These are phyloP conservation scores for Sipha maydis DNA, from an alignment of 2,888 invertebrate species.

Conservation along the genomic window DNA sequence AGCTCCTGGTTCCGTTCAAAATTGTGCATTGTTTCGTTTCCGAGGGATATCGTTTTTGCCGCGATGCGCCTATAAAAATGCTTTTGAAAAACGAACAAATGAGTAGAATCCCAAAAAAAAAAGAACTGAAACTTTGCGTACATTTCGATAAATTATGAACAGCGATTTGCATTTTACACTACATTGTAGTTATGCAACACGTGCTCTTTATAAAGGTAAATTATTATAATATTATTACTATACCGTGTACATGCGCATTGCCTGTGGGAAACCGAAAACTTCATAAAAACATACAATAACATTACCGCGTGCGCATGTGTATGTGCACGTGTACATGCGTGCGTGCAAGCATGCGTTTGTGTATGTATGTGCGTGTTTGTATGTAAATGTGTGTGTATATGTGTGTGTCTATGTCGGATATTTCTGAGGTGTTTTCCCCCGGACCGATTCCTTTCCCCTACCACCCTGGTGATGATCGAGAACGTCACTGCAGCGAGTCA, in stretches of 20 bases:
- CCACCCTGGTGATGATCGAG: not conserved
- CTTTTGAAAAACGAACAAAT: no score
- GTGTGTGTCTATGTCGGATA: not conserved
- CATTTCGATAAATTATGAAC: no score
- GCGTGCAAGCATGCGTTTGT: no score
- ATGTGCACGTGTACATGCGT: no score
- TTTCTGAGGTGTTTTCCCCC: conserved; percentile 13
- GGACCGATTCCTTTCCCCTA: conserved; percentile 12
- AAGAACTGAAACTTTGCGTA: no score
- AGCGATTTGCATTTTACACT: no score
- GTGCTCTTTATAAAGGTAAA: not conserved
- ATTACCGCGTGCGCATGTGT: not conserved
- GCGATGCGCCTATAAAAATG: no score
- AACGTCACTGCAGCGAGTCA: not conserved
- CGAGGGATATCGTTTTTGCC: no score
- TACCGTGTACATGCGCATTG: conserved; percentile 7
- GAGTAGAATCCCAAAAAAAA: no score
- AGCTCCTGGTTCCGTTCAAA: no score
- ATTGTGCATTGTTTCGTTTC: no score
- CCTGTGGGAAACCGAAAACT: conserved; percentile 39
- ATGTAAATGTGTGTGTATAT: no score
- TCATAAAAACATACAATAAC: conserved; percentile 15
- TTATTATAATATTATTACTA: not conserved
- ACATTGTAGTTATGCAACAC: not conserved
- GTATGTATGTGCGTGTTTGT: not conserved